phyloP scores from a whole-genome alignment of 2,888 invertebrate genomes.

The Yponomeuta evonymella region DNA sequence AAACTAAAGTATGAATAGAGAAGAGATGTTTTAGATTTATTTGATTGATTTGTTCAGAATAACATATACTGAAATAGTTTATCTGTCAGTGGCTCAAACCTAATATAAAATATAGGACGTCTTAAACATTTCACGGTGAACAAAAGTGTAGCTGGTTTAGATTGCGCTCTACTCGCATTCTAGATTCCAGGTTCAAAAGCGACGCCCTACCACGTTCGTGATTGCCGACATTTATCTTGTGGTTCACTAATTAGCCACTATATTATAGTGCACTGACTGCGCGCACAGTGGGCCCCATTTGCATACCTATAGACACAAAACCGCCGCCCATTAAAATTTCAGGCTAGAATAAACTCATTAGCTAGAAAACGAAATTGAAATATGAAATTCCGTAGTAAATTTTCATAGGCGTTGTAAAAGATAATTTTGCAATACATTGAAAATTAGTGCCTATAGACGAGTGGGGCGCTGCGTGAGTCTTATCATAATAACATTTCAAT shows the following conservation, averaged over 20 bases:
- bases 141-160: neutral
- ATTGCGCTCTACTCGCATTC: too few species aligned
- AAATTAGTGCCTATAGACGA: neutral
- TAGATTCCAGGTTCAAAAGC: constrained; percentile 24
- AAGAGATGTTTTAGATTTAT: neutral
- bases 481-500: constrained; percentile 28
- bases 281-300: constrained; percentile 30
- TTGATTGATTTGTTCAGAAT: too few species aligned
- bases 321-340: neutral
- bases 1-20: neutral
- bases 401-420: neutral
- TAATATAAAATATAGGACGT: neutral
- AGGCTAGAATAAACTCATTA: too few species aligned
- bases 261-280: constrained; percentile 17
- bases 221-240: constrained; percentile 68
- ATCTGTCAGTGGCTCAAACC: neutral
- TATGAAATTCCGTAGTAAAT: neutral
- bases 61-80: neutral
- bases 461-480: constrained; percentile 8
- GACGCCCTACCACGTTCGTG: constrained; percentile 47
- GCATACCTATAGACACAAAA: neutral
- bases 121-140: neutral
- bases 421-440: neutral
- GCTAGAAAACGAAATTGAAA: neutral
- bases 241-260: constrained; percentile 55